Conservation (phyloP, 2,797 vertebrate genomes). For the Betta splendens region DNA sequence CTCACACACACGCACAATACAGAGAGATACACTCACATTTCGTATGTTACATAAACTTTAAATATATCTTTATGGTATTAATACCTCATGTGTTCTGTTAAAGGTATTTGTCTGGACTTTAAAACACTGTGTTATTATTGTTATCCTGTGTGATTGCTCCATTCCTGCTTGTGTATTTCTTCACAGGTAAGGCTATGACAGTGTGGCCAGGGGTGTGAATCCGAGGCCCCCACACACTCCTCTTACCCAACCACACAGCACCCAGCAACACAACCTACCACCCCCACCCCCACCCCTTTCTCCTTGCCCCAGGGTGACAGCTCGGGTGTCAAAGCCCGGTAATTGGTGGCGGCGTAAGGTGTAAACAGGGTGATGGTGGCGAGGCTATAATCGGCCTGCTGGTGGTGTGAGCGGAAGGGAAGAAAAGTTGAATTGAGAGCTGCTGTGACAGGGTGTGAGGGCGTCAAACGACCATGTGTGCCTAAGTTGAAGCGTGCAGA, state of each 20-base stretch:
- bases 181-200: constrained; percentile 69
- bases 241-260: constrained; percentile 3
- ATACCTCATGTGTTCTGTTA: too few relatives aligned
- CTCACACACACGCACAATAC: constrained; percentile 26
- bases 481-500: constrained; percentile 18
- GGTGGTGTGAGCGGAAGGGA: constrained; percentile 63
- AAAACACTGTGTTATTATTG: neutral
- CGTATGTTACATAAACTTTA: too few relatives aligned
- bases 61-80: too few relatives aligned
- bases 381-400: constrained; percentile 66
- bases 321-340: constrained; percentile 78
- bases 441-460: constrained; percentile 71
- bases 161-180: constrained; percentile 34
- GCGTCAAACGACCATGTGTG: constrained; percentile 43
- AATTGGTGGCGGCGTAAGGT: constrained; percentile 81
- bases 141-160: constrained; percentile 2
- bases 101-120: too few relatives aligned
- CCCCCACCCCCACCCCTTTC: constrained; percentile 3
- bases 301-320: constrained; percentile 55
- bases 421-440: constrained; percentile 52
- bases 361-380: constrained; percentile 82
- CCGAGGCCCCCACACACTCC: constrained; percentile 24
- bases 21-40: neutral
- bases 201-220: constrained; percentile 66
- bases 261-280: constrained; percentile 25